Evolutionary conservation across 2,888 invertebrate species (phyloP).

Genomic region (Tetropium fuscum): DNA sequence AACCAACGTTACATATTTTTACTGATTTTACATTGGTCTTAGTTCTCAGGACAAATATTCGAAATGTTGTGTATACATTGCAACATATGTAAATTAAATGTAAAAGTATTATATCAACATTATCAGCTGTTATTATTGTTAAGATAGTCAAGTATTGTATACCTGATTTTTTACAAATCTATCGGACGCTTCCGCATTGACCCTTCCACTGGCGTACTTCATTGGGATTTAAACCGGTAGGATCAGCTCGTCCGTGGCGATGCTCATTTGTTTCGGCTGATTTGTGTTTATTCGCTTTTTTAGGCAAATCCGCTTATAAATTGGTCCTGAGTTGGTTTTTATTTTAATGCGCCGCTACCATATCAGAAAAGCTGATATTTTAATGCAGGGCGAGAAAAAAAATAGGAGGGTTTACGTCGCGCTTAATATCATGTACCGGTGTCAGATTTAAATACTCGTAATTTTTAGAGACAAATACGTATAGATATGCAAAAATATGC

Average conservation of each 20-base stretch:
- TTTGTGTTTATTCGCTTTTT: slow-evolving; percentile 55
- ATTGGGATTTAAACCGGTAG: slow-evolving; percentile 55
- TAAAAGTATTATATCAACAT: too few relatives aligned
- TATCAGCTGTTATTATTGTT: too few relatives aligned
- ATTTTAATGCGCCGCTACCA: slow-evolving; percentile 48
- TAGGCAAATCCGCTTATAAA: slow-evolving; percentile 55
- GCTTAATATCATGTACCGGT: slow-evolving; percentile 24
- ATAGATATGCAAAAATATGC: too few relatives aligned
- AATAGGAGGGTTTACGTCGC: slow-evolving; percentile 41
- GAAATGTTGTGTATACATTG: too few relatives aligned
- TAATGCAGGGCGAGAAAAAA: slow-evolving; percentile 44
- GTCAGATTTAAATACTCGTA: too few relatives aligned
- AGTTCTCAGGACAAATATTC: too few relatives aligned
- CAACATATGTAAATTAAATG: too few relatives aligned
- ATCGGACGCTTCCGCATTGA: neutral
- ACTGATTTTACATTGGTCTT: too few relatives aligned
- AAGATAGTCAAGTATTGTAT: too few relatives aligned
- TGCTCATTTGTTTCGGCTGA: slow-evolving; percentile 62
- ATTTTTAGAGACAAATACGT: too few relatives aligned
- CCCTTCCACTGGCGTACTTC: slow-evolving; percentile 39
- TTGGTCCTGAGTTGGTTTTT: slow-evolving; percentile 51
- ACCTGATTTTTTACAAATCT: too few relatives aligned
- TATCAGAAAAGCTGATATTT: slow-evolving; percentile 53
- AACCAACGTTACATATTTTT: too few relatives aligned
- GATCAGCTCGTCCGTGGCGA: slow-evolving; percentile 55